Evolutionary conservation across 2,888 invertebrate genomes (phyloP).

Genomic region (Xestia rhomboidea): DNA sequence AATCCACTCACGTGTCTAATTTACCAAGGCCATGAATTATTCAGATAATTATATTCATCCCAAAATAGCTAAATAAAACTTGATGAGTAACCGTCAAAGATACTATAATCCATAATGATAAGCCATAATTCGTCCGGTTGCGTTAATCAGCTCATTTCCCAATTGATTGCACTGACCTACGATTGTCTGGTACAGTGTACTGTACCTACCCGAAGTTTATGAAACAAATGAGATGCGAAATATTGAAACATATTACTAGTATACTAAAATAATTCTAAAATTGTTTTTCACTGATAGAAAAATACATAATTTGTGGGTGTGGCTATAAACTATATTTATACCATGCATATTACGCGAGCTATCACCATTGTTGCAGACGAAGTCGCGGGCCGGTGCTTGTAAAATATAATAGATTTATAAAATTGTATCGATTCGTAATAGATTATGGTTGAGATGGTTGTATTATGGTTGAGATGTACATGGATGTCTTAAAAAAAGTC

Average conservation of each 20-base stretch:
- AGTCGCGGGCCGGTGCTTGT: no score
- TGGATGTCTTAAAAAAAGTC: not conserved
- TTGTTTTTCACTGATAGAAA: no score
- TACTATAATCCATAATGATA: conserved; percentile 17
- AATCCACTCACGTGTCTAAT: not conserved
- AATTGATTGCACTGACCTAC: conserved; percentile 22
- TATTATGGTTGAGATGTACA: no score
- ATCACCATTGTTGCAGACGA: no score
- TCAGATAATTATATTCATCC: not conserved
- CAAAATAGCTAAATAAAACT: not conserved
- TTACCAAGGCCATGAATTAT: not conserved
- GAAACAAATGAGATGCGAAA: not conserved
- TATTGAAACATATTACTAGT: no score
- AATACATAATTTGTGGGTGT: no score
- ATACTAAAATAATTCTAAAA: no score
- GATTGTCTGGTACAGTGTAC: not conserved
- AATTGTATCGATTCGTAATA: no score
- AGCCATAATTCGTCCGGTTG: conserved; percentile 14
- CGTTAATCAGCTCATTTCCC: conserved; percentile 9
- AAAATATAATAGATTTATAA: no score
- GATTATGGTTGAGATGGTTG: no score
- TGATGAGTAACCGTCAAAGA: not conserved
- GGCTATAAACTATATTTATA: no score
- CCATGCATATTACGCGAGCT: no score
- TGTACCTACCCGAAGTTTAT: not conserved